Evolutionary conservation across 2,888 invertebrate species (phyloP), one percentile per base, ranked within the genome.

Genomic region (Mycalesis mineus): DNA sequence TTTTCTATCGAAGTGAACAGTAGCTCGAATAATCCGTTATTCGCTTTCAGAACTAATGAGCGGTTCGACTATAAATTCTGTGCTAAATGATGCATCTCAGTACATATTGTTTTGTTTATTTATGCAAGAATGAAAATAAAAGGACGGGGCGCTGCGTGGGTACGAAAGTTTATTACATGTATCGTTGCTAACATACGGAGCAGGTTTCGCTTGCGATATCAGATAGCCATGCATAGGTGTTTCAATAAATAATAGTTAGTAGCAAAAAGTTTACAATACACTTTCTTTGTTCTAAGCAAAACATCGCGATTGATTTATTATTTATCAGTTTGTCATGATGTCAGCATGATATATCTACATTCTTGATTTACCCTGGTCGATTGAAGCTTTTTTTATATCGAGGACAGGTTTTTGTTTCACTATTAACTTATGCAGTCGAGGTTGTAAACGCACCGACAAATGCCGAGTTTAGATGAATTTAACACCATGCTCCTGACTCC

Each of bases 41-140:
- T 78, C 75, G 70, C 73, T 77, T 77, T 78, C 75, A 70, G 76
- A 70, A 71, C 72, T 80, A 83, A 82, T 77, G 78, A 78, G 74
- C 68, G 59, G 62, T 64, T 51, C 39, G 47, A 50, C 57, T 57
- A 71, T 74, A 73, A 74, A 74, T 74, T 49, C 54, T 55, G 71
- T 69, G 66, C 64, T 70, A 67, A 73, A 61, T 65, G 68, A 70
- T 71, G 71, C 71, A 62, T 63, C 67, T 68, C 62, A 57, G 56
- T 48, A 57, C 55, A 62, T 63, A 55, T 59, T 67, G 64, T 67
- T 63, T 61, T 62, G 60, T 65, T 66, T 60, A 60, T 65, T 61
- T 60, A 62, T 53, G 56, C 60, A 55, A 42, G 58, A 56, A 58
- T 50, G 57, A 61, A 61, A 64, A 62, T 64, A 64, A 64, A 68